Conservation (phyloP, 1,140 invertebrate species). For the Hypsibius dujardini region DNA sequence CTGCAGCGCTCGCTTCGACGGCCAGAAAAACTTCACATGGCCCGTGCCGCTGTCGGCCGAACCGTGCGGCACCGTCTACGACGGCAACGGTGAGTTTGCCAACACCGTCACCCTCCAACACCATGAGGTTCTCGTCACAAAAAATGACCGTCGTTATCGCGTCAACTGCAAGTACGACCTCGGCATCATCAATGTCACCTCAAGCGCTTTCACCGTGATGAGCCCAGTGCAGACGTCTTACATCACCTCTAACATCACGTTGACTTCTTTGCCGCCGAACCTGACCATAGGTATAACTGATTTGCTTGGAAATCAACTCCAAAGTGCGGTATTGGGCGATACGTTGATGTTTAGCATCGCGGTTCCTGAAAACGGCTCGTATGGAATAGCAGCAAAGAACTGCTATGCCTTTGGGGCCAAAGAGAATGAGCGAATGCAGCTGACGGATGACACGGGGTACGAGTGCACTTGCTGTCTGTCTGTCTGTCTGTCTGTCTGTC, state of each 20-base stretch:
- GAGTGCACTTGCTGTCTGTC: no score
- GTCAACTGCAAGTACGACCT: conserved; percentile 90
- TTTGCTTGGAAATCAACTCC: neutral
- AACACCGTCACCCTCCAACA: conserved; percentile 86
- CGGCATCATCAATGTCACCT: conserved; percentile 85
- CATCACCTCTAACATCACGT: neutral
- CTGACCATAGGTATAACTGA: neutral
- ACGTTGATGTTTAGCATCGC: neutral
- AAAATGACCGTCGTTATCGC: conserved; percentile 89
- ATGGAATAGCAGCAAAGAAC: neutral
- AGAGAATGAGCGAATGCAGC: neutral
- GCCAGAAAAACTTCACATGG: conserved; percentile 25
- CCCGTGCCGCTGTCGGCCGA: neutral
- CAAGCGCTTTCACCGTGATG: conserved; percentile 80
- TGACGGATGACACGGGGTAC: conserved; percentile 14
- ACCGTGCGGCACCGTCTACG: conserved; percentile 16
- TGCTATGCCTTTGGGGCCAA: neutral
- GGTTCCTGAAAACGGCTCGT: neutral
- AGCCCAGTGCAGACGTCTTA: neutral
- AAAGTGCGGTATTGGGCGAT: neutral
- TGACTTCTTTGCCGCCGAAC: neutral
- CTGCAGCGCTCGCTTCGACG: conserved; percentile 53
- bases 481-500: no score
- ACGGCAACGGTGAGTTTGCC: conserved; percentile 70
- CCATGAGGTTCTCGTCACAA: conserved; percentile 87